A percentile compares a stretch with the other conserved stretches of the same genome.
Conservation (phyloP, 2,797 vertebrate species). For the Notolepis coatsorum region DNA sequence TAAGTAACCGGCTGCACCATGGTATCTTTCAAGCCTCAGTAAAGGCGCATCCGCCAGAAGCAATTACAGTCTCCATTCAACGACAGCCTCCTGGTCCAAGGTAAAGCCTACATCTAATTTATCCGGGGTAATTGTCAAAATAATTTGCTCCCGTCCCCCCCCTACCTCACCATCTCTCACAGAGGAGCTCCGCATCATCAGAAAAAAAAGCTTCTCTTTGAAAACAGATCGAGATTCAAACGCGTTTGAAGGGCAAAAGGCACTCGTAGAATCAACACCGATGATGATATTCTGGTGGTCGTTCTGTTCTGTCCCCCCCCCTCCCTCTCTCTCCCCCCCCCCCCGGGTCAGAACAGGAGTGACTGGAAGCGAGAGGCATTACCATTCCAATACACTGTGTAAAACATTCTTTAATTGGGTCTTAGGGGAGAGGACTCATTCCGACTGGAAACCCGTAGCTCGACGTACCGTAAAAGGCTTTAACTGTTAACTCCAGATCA, state of each 20-base stretch:
- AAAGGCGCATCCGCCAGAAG: constrained; percentile 57
- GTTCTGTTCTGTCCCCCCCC: constrained; percentile 6
- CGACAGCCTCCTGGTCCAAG: constrained; percentile 33
- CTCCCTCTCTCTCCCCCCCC: constrained; percentile 9
- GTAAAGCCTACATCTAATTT: constrained; percentile 62
- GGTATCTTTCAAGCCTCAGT: constrained; percentile 52
- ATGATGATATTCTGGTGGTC: not conserved
- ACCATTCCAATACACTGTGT: not conserved
- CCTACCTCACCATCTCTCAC: not conserved
- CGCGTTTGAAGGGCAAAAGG: too few relatives aligned
- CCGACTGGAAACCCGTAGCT: not conserved
- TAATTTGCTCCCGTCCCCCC: constrained; percentile 43
- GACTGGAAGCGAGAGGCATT: not conserved
- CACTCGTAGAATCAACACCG: not conserved
- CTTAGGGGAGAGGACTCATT: constrained; percentile 12
- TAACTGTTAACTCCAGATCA: constrained; percentile 16
- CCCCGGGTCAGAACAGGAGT: constrained; percentile 6
- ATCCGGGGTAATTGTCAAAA: constrained; percentile 68
- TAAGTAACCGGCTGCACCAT: constrained; percentile 35
- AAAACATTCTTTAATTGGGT: constrained; percentile 14
- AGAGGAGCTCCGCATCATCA: not conserved
- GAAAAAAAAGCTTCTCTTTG: not conserved
- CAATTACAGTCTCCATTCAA: constrained; percentile 66
- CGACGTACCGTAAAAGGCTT: not conserved
- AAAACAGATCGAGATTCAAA: constrained; percentile 25